Percentiles rank a stretch among this genome's conserved stretches.
These are phyloP conservation scores for Atta cephalotes DNA, from an alignment of 1,140 invertebrate species.

Conservation along the genomic window DNA sequence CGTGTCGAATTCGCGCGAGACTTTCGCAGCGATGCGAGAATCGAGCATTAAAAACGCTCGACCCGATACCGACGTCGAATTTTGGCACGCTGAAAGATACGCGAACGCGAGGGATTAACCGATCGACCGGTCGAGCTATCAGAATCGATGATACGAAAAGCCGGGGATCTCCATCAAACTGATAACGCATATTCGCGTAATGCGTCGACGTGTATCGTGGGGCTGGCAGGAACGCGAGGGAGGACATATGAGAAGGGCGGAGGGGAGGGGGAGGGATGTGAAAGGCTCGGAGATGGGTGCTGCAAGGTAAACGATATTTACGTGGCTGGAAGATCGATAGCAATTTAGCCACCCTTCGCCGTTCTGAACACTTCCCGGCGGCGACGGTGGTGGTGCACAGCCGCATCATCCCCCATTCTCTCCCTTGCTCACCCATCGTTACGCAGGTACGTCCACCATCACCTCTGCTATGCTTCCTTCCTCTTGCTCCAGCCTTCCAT, in stretches of 20 bases:
- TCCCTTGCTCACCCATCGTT: slow-evolving; percentile 26
- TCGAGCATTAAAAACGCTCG: slow-evolving; percentile 56
- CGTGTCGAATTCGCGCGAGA: slow-evolving; percentile 2
- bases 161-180: slow-evolving; percentile 49
- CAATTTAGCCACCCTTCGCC: slow-evolving; percentile 78
- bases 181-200: slow-evolving; percentile 51
- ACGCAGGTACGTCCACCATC: slow-evolving; percentile 53
- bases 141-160: slow-evolving; percentile 46
- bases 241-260: slow-evolving; percentile 1
- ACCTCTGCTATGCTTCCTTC: not conserved
- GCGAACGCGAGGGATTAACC: slow-evolving; percentile 42
- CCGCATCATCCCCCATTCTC: slow-evolving; percentile 60
- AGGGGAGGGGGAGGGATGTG: too few relatives aligned
- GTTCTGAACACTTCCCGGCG: slow-evolving; percentile 66
- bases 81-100: slow-evolving; percentile 29
- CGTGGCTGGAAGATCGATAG: slow-evolving; percentile 76
- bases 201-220: slow-evolving; percentile 15
- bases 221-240: not conserved
- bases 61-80: slow-evolving; percentile 38
- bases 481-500: slow-evolving; percentile 1
- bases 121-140: slow-evolving; percentile 22
- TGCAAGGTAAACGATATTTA: slow-evolving; percentile 79
- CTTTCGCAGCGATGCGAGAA: slow-evolving; percentile 37
- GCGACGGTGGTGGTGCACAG: slow-evolving; percentile 33
- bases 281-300: slow-evolving; percentile 14